Evolutionary conservation across 2,888 invertebrate species (phyloP), one percentile per base, ranked within the genome.

Genomic region (Polietes domitor): DNA sequence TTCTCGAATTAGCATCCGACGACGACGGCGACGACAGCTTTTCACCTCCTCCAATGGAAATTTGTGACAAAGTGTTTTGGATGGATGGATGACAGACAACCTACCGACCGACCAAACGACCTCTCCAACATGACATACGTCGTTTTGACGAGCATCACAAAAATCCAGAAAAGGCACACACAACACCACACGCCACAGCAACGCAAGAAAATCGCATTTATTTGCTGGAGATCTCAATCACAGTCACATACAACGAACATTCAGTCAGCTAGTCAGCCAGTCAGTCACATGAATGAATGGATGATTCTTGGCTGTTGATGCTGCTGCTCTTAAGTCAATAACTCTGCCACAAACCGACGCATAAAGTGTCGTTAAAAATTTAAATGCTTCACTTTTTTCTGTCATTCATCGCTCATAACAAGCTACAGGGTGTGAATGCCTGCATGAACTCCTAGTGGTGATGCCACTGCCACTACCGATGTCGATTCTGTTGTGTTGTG

Each of bases 271-370:
- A n/a, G n/a, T n/a, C n/a, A n/a, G n/a, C n/a, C n/a, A n/a, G n/a
- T n/a, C n/a, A n/a, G n/a, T n/a, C n/a, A n/a, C n/a, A n/a, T n/a
- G n/a, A n/a, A n/a, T n/a, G n/a, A 32, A 61, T 37, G 70, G 70
- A 71, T 78, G 55, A 75, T 53, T 70, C 15, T 50, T 53, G 71
- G 43, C 12, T 76, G 68, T 41, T 65, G 50, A 32, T n/a, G 37
- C 21, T 43, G 15, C 47, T 78, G 70, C 50, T 63, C 63, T 77
- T 83, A 75, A 83, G 83, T 77, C 80, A 80, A 83, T 80, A 83
- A 72, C 83, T 68, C 75, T 77, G 83, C 47, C 80, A 80, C 74
- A 80, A 83, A 85, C 85, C 82, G 76, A 76, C 77, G 43, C 58
- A 86, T 61, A 55, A 80, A 80, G 72, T 71, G 65, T 73, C 81